Evolutionary conservation across 2,113 vertebrate genomes (phyloP), one percentile per base, ranked within the genome.

Genomic region (Cyrtonyx montezumae): DNA sequence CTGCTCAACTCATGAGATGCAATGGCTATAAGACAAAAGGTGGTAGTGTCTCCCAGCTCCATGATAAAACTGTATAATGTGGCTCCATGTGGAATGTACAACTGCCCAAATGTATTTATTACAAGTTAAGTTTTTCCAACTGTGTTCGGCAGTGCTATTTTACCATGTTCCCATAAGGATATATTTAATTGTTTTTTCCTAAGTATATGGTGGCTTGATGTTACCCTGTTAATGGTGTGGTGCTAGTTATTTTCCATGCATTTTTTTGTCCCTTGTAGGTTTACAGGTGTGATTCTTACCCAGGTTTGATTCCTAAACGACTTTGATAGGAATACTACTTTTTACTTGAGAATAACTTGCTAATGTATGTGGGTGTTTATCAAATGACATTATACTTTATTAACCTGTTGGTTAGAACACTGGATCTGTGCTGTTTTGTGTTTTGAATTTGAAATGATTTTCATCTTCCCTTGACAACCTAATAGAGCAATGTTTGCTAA

Each of bases 201-300:
- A 61, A 37, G 2, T 55, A 17, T 5, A 1, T 34, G n/a, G 28
- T 40, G 77, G 23, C 26, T 91, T 78, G n/a, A 15, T 83, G 36
- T 61, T 79, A 37, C 15, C 0, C 0, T 46, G 26, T 77, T 30
- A 88, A 43, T 45, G 81, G 13, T 71, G 45, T 23, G 19, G 30
- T 40, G 53, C 18, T 67, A 59, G 69, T 79, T 86, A 78, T 55
- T 90, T 86, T 59, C 55, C 89, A 20, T 90, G 34, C 7, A 25
- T 88, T 94, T 92, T 34, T 74, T 75, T 91, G 49, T 79, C 22
- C 49, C 26, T 84, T 75, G 8, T 91, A 96, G 95, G 55, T 40
- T 45, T 76, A 62, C 43, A 76, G 76, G 61, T 40, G 26, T 80
- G 28, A 84, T 30, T 85, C 56, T 84, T 11, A 62, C 65, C 22